Evolutionary conservation across 2,797 vertebrate genomes (phyloP).

Genomic region (Arnoldichthys spilopterus): DNA sequence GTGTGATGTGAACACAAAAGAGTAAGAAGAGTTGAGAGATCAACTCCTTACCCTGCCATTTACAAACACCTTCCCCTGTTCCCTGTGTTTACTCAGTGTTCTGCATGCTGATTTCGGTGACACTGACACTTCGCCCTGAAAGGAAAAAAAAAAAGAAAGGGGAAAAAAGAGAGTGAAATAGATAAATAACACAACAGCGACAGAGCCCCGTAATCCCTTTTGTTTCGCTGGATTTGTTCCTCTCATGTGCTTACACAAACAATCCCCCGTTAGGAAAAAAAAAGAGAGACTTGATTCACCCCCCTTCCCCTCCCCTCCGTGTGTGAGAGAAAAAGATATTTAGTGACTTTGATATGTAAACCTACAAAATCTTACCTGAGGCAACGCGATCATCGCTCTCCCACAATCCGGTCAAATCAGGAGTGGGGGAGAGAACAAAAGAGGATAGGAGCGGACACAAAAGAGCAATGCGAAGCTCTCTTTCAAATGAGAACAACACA

Average conservation of each 20-base stretch:
- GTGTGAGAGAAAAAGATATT: conserved; percentile 56
- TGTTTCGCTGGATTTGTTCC: conserved; percentile 63
- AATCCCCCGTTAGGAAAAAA: conserved; percentile 51
- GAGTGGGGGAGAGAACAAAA: conserved; percentile 61
- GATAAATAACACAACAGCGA: conserved; percentile 66
- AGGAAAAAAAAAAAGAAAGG: conserved; percentile 1
- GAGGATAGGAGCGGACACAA: conserved; percentile 57
- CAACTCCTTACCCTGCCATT: conserved; percentile 54
- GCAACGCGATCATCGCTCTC: conserved; percentile 64
- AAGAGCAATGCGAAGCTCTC: conserved; percentile 61
- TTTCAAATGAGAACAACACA: conserved; percentile 55
- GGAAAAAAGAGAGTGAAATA: conserved; percentile 48
- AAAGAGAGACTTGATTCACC: conserved; percentile 46
- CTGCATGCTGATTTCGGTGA: conserved; percentile 53
- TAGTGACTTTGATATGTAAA: conserved; percentile 69
- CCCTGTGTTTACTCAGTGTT: conserved; percentile 56
- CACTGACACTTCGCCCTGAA: conserved; percentile 58
- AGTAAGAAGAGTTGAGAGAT: conserved; percentile 55
- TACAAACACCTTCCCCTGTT: conserved; percentile 58
- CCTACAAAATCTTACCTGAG: conserved; percentile 65
- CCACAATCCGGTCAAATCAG: conserved; percentile 61
- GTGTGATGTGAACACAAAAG: conserved; percentile 54
- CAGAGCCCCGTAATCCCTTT: conserved; percentile 64
- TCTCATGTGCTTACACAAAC: conserved; percentile 59
- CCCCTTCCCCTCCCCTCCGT: conserved; percentile 33